Evolutionary conservation across 2,888 invertebrate genomes (phyloP).

Genomic region (Monochamus alternatus): DNA sequence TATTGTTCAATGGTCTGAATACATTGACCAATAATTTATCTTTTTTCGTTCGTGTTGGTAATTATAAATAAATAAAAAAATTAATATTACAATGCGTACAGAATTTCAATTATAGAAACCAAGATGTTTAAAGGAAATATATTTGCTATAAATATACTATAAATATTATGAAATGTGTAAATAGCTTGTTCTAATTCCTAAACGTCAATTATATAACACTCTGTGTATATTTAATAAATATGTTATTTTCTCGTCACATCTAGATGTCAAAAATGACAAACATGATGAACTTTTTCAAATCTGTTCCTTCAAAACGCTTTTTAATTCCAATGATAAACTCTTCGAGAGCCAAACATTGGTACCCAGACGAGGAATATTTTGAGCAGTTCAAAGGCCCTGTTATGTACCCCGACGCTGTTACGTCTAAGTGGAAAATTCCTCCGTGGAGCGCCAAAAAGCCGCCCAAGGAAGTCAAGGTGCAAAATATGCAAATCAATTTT

Average conservation of each 20-base stretch:
- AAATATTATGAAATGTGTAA: no score
- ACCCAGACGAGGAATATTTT: constrained; percentile 77
- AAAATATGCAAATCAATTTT: constrained; percentile 76
- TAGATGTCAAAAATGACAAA: constrained; percentile 26
- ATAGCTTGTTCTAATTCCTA: no score
- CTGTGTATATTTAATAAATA: no score
- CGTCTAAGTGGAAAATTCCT: constrained; percentile 59
- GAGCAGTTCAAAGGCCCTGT: constrained; percentile 74
- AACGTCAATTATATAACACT: no score
- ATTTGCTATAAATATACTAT: no score
- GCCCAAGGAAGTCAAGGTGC: constrained; percentile 48
- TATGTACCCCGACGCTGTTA: constrained; percentile 73
- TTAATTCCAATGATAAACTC: not conserved
- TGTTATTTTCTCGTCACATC: not conserved
- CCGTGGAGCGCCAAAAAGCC: constrained; percentile 39
- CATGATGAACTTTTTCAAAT: constrained; percentile 32
- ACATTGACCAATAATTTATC: no score
- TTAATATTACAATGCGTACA: no score
- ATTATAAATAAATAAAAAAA: no score
- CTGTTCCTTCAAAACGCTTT: not conserved
- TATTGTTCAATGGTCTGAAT: no score
- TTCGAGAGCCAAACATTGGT: constrained; percentile 71
- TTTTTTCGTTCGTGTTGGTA: no score
- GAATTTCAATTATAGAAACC: no score
- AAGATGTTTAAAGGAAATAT: no score